These are phyloP conservation scores for Paradisaea rubra DNA, from an alignment of 2,113 vertebrate species.

Conservation along the genomic window DNA sequence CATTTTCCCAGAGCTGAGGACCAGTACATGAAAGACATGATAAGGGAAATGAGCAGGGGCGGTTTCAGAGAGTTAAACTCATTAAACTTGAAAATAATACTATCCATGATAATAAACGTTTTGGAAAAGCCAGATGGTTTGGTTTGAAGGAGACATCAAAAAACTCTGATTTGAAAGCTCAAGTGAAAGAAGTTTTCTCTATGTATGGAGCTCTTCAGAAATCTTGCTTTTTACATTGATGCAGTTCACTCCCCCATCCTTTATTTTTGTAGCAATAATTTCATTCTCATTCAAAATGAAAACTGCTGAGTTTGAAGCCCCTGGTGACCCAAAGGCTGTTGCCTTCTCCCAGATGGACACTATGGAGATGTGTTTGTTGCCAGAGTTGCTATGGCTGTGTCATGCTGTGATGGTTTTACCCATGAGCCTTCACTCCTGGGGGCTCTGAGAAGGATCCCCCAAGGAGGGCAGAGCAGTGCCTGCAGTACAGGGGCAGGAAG, in stretches of 20 bases:
- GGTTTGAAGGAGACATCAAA: not conserved
- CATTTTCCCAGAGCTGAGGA: not conserved
- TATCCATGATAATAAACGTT: not conserved
- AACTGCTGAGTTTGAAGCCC: not conserved
- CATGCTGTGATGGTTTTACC: not conserved
- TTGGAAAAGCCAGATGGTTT: slow-evolving; percentile 19
- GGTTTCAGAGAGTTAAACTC: not conserved
- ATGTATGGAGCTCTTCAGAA: not conserved
- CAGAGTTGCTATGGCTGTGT: not conserved
- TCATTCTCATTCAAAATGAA: not conserved
- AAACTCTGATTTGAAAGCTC: slow-evolving; percentile 3
- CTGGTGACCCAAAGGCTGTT: not conserved
- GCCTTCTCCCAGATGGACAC: not conserved
- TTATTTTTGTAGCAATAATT: not conserved
- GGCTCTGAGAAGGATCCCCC: not conserved
- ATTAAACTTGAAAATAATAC: not conserved
- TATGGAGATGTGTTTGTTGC: not conserved
- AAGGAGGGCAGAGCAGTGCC: not conserved
- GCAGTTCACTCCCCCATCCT: not conserved
- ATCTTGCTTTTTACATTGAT: not conserved
- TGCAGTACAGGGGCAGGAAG: not conserved
- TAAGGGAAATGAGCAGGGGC: not conserved
- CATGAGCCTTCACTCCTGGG: not conserved
- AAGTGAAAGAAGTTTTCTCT: not conserved
- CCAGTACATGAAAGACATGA: fast-evolving